phyloP scores from a whole-genome alignment of 2,113 vertebrate species.

The Nothobranchius furzeri region DNA sequence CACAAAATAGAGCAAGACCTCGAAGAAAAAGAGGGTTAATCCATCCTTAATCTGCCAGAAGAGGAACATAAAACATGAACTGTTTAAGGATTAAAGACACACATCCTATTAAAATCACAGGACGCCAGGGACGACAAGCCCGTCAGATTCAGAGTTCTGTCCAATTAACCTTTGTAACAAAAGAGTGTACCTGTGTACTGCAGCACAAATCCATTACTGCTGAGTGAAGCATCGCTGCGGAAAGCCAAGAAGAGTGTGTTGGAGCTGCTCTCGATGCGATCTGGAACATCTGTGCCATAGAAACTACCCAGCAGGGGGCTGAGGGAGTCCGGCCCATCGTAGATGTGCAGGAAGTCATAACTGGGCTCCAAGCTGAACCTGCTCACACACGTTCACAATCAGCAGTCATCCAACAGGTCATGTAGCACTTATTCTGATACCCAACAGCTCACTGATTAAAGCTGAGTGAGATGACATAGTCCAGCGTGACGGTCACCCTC shows the following conservation, averaged over 20 bases:
- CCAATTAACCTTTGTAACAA: background rate
- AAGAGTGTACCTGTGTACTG: slow-evolving; percentile 89
- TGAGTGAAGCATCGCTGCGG: slow-evolving; percentile 94
- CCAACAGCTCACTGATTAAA: slow-evolving; percentile 86
- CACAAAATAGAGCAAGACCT: slow-evolving; percentile 59
- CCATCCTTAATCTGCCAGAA: slow-evolving; percentile 37
- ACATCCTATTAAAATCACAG: slow-evolving; percentile 28
- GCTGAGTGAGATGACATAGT: slow-evolving; percentile 93
- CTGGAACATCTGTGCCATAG: slow-evolving; percentile 89
- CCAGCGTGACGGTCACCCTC: slow-evolving; percentile 88
- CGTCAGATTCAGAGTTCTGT: slow-evolving; percentile 2
- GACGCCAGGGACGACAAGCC: slow-evolving; percentile 4
- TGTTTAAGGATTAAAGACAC: slow-evolving; percentile 34
- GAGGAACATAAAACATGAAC: slow-evolving; percentile 35
- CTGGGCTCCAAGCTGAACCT: slow-evolving; percentile 97
- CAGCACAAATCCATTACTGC: slow-evolving; percentile 92
- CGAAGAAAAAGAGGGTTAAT: slow-evolving; percentile 51
- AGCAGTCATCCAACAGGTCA: too few species aligned
- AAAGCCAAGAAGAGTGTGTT: slow-evolving; percentile 96
- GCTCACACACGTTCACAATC: slow-evolving; percentile 1
- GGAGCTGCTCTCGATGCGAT: slow-evolving; percentile 95
- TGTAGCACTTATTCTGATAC: too few species aligned
- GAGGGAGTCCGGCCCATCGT: slow-evolving; percentile 92
- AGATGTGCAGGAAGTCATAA: slow-evolving; percentile 97
- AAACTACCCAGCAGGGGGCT: slow-evolving; percentile 95